These are phyloP conservation scores for Alca torda DNA, from an alignment of 2,797 vertebrate species.

Conservation along the genomic window DNA sequence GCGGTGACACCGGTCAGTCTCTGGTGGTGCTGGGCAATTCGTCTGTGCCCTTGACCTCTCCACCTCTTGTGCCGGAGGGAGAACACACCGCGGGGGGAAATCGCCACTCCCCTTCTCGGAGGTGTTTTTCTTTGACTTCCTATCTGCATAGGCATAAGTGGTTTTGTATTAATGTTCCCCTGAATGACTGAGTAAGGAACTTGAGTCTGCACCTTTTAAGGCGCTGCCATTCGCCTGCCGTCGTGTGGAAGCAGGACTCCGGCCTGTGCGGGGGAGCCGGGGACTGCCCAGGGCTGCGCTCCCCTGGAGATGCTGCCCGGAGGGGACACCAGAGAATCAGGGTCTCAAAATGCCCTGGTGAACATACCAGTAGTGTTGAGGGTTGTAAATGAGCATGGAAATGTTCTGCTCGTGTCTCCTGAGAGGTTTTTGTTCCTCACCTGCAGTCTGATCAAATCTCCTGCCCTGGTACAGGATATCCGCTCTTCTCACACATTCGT, in stretches of 20 bases:
- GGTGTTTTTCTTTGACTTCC: neutral
- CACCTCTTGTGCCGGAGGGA: neutral
- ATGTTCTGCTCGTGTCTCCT: neutral
- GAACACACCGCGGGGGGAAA: neutral
- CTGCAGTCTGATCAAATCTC: neutral
- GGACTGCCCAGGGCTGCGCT: neutral
- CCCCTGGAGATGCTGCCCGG: neutral
- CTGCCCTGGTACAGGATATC: neutral
- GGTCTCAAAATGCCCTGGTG: neutral
- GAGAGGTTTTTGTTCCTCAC: neutral
- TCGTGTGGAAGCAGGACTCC: neutral
- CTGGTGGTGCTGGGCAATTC: neutral
- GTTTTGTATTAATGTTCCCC: neutral
- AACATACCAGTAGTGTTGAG: neutral
- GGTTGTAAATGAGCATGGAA: neutral
- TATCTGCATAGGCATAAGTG: neutral
- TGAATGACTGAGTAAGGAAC: neutral
- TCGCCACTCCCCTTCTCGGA: neutral
- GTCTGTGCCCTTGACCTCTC: neutral
- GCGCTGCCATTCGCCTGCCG: fast-evolving
- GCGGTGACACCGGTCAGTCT: fast-evolving
- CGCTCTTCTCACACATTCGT: fast-evolving
- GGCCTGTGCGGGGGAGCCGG: fast-evolving
- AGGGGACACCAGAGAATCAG: neutral
- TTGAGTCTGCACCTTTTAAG: neutral